These are phyloP conservation scores for Morpho helenor DNA, from an alignment of 2,888 invertebrate genomes.

Conservation along the genomic window DNA sequence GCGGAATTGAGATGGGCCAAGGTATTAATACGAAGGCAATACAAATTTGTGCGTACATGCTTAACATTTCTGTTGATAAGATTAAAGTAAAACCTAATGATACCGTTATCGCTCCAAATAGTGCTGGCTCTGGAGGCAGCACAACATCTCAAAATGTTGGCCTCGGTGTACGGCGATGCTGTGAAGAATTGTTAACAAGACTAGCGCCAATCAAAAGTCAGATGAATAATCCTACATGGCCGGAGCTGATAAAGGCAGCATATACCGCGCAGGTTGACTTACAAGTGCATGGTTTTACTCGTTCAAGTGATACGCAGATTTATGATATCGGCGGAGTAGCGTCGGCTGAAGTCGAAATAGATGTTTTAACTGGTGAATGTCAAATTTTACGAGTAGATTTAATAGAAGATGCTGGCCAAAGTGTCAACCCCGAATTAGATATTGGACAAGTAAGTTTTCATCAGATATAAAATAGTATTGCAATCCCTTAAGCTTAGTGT, in stretches of 20 bases:
- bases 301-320: conserved; percentile 40
- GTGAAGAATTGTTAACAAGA: conserved; percentile 61
- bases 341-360: conserved; percentile 84
- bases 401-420: not conserved
- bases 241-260: conserved; percentile 70
- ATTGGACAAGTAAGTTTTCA: conserved; percentile 1
- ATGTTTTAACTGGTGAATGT: conserved; percentile 85
- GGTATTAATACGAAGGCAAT: conserved; percentile 87
- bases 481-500: not conserved
- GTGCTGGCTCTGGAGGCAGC: conserved; percentile 78
- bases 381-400: conserved; percentile 2
- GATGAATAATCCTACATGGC: conserved; percentile 71
- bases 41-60: conserved; percentile 83
- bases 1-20: conserved; percentile 85
- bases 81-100: conserved; percentile 79
- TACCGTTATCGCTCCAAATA: conserved; percentile 77
- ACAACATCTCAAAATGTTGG: conserved; percentile 81
- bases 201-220: conserved; percentile 62
- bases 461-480: not conserved
- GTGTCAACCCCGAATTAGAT: not conserved
- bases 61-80: conserved; percentile 81
- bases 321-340: conserved; percentile 76
- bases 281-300: conserved; percentile 50
- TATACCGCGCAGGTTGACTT: conserved; percentile 50
- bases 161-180: conserved; percentile 71